phyloP scores from a whole-genome alignment of 1,140 invertebrate species.

The Hestina assimilis region DNA sequence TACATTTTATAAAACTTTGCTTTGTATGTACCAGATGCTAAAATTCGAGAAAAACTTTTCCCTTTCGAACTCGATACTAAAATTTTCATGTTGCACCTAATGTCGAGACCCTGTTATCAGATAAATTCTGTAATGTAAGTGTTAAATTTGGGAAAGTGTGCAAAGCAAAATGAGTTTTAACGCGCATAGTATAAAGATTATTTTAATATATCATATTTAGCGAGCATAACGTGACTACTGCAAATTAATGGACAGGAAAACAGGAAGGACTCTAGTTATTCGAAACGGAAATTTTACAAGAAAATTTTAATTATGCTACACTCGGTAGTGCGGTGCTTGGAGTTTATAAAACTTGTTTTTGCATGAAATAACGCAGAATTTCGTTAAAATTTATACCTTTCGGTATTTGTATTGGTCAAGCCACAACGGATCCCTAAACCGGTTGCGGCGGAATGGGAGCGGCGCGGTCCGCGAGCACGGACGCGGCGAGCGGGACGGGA shows the following conservation, averaged over 20 bases:
- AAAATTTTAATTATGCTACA: constrained; percentile 23
- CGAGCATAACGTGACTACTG: background rate
- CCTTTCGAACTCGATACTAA: background rate
- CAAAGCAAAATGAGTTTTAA: background rate
- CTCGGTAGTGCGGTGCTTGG: background rate
- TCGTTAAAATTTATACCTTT: too few species aligned
- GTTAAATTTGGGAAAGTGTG: background rate
- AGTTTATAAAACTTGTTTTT: too few species aligned
- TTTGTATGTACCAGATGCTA: too few species aligned
- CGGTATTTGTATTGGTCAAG: too few species aligned
- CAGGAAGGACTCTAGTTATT: constrained; percentile 5
- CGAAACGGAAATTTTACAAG: constrained; percentile 15
- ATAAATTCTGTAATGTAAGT: background rate
- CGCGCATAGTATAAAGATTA: background rate
- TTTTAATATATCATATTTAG: background rate
- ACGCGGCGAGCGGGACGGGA: too few species aligned
- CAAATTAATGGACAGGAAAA: constrained; percentile 1
- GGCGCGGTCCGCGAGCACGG: too few species aligned
- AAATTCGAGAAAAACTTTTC: too few species aligned
- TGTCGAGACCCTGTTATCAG: background rate
- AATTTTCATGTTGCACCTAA: constrained; percentile 6
- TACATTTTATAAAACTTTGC: too few species aligned
- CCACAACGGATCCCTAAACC: too few species aligned
- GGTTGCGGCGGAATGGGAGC: too few species aligned
- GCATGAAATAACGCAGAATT: too few species aligned